Percentiles rank a stretch among this genome's conserved stretches.
Conservation (phyloP, 1,140 invertebrate species). For the Yoshiicerus persimilis region DNA sequence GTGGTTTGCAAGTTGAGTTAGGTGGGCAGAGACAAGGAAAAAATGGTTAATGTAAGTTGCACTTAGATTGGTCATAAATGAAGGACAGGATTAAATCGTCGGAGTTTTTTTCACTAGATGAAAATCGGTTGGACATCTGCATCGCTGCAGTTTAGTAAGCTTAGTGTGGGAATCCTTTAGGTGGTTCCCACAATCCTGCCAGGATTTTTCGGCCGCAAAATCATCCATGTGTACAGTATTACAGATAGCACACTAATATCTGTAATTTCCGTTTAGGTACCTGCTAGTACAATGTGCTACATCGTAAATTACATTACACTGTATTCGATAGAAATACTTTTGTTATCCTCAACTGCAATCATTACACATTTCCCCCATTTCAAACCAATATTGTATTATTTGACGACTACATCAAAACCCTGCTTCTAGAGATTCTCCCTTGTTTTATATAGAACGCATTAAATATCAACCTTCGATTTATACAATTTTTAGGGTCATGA, state of each 20-base stretch:
- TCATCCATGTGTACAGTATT: background rate
- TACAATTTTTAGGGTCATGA: no score
- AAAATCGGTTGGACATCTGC: conserved; percentile 26
- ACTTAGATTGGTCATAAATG: background rate
- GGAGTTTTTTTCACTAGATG: background rate
- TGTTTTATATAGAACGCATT: no score
- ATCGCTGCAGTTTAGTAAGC: conserved; percentile 10
- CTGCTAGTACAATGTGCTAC: no score
- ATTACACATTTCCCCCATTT: no score
- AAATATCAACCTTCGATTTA: no score
- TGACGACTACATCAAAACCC: no score
- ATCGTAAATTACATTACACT: no score
- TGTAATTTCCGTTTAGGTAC: background rate
- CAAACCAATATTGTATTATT: no score
- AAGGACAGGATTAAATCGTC: conserved; percentile 25
- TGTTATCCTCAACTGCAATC: no score
- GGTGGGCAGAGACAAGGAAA: background rate
- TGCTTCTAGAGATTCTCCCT: no score
- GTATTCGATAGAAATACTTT: no score
- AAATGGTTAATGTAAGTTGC: background rate
- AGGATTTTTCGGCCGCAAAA: conserved; percentile 1
- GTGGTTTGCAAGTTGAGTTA: background rate
- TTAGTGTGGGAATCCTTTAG: conserved; percentile 15
- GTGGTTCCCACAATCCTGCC: conserved; percentile 2
- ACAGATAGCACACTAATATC: background rate